Conservation (phyloP, 2,113 vertebrate genomes). For the Phrynocephalus versicolor region DNA sequence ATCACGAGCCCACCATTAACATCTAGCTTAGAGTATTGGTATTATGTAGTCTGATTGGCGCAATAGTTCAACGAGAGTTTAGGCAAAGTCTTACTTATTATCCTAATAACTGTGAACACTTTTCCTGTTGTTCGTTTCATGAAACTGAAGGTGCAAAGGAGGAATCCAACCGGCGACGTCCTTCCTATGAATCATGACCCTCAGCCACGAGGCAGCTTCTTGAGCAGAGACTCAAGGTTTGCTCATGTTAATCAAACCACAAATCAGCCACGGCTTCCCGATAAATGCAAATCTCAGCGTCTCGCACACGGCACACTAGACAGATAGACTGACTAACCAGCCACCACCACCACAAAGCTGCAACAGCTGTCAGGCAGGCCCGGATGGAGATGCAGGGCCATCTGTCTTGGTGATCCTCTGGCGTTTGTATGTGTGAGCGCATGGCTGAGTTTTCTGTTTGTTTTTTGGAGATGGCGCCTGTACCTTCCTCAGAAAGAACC, state of each 20-base stretch:
- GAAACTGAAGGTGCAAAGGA: background rate
- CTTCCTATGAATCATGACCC: background rate
- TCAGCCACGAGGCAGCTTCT: background rate
- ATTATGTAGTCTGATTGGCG: too few species aligned
- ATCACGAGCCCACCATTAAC: too few species aligned
- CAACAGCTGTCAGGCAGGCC: constrained; percentile 57
- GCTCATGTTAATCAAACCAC: constrained; percentile 47
- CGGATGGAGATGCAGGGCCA: constrained; percentile 65
- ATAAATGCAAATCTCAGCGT: constrained; percentile 49
- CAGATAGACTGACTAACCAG: constrained; percentile 55
- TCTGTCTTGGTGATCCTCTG: constrained; percentile 65
- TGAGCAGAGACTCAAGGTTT: constrained; percentile 35
- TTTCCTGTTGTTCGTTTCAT: too few species aligned
- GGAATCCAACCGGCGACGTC: too few species aligned
- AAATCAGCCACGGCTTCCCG: constrained; percentile 53
- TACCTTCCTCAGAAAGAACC: background rate
- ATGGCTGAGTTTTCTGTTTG: background rate
- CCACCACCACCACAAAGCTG: constrained; percentile 70
- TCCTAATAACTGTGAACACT: too few species aligned
- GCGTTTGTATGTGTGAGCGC: too few species aligned
- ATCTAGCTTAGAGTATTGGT: too few species aligned
- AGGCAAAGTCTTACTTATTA: too few species aligned
- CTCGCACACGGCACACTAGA: constrained; percentile 63
- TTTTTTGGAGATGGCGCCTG: background rate
- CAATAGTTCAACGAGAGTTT: too few species aligned